These are phyloP conservation scores for Pemphredon lugubris DNA, from an alignment of 2,888 invertebrate species.

Conservation along the genomic window DNA sequence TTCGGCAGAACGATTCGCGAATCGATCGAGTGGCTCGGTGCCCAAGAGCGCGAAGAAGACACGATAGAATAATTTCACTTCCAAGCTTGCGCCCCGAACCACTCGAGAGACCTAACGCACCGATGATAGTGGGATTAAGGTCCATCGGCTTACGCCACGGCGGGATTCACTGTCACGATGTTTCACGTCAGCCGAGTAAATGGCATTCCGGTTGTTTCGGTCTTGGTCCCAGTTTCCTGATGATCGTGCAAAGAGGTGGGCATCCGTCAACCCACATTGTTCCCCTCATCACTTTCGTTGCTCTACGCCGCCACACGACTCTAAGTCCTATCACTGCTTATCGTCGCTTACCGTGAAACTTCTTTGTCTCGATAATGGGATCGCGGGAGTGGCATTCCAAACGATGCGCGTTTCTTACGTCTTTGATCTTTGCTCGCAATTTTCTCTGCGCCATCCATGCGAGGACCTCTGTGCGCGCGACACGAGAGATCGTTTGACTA, in stretches of 20 bases:
- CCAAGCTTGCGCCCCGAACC: constrained; percentile 13
- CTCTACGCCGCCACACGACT: constrained; percentile 30
- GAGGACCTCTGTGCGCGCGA: no score
- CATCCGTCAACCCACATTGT: constrained; percentile 63
- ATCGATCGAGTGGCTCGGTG: constrained; percentile 14
- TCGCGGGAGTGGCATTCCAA: constrained; percentile 30
- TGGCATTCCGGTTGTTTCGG: constrained; percentile 50
- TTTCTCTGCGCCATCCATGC: background rate
- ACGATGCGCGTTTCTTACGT: constrained; percentile 21
- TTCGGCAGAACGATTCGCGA: constrained; percentile 6
- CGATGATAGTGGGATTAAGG: constrained; percentile 37
- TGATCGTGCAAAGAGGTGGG: constrained; percentile 59
- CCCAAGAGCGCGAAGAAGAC: background rate
- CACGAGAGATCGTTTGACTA: no score
- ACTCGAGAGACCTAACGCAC: constrained; percentile 28
- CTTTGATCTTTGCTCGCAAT: constrained; percentile 11
- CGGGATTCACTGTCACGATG: constrained; percentile 33
- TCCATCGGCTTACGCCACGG: constrained; percentile 32
- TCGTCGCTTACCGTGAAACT: constrained; percentile 42
- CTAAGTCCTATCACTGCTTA: constrained; percentile 43
- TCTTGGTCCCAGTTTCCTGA: constrained; percentile 55
- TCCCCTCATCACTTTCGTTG: constrained; percentile 41
- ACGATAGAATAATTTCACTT: constrained; percentile 26
- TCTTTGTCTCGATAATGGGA: constrained; percentile 57
- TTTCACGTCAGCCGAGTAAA: constrained; percentile 50